A percentile compares a stretch with the other conserved stretches of the same genome.
phyloP scores from a whole-genome alignment of 37 sponge, comb jelly and placozoan genomes.

The Cliona cf. orientalis region DNA sequence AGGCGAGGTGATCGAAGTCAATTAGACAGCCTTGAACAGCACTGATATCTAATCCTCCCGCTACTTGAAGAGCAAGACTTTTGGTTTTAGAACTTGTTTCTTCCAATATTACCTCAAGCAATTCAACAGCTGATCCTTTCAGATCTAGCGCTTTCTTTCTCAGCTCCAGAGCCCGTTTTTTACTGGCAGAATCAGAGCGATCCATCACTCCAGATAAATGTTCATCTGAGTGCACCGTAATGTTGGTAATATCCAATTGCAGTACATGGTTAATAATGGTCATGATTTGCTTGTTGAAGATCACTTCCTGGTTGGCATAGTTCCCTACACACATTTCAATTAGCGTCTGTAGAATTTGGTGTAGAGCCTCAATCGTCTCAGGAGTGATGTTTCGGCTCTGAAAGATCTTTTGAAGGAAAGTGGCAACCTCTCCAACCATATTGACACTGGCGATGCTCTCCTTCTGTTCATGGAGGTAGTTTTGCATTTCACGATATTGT shows the following conservation, averaged over 20 bases:
- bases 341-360: slow-evolving; percentile 64
- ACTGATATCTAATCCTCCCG: slow-evolving; percentile 18
- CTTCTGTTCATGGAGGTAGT: slow-evolving; percentile 68
- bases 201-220: no score
- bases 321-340: slow-evolving; percentile 79
- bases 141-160: not conserved
- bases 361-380: slow-evolving; percentile 67
- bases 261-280: slow-evolving; percentile 63
- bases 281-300: slow-evolving; percentile 69
- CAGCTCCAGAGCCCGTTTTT: no score
- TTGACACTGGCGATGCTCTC: slow-evolving; percentile 74
- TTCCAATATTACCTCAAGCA: slow-evolving; percentile 66
- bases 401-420: slow-evolving; percentile 61
- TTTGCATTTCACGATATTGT: slow-evolving; percentile 64
- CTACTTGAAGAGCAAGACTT: slow-evolving; percentile 25
- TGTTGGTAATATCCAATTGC: slow-evolving; percentile 26
- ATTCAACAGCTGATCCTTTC: slow-evolving; percentile 56
- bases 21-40: slow-evolving; percentile 19
- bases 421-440: slow-evolving; percentile 60
- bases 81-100: slow-evolving; percentile 39
- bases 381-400: slow-evolving; percentile 49
- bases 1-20: slow-evolving; percentile 45
- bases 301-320: slow-evolving; percentile 61
- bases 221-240: not conserved
- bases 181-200: no score